Evolutionary conservation across 2,113 vertebrate species (phyloP).

Genomic region (Myrmecobius fasciatus): DNA sequence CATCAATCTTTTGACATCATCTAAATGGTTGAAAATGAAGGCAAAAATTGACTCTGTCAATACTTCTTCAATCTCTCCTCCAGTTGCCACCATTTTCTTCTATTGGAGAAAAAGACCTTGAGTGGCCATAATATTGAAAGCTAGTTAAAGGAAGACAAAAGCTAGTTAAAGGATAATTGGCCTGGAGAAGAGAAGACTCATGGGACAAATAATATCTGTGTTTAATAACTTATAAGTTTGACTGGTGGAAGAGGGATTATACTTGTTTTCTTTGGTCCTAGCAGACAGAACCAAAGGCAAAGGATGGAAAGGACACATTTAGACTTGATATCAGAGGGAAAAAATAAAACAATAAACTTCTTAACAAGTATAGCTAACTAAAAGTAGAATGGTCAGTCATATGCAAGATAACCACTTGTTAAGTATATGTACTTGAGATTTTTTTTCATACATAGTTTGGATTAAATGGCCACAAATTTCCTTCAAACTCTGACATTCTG

Average conservation of each 20-base stretch:
- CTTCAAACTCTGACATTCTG: not conserved
- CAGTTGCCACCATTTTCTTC: not conserved
- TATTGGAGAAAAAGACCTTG: not conserved
- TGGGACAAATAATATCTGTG: not conserved
- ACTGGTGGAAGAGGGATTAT: not conserved
- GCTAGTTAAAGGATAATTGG: not conserved
- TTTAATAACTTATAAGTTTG: too few relatives aligned
- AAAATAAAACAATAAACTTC: not conserved
- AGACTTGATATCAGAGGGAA: not conserved
- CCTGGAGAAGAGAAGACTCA: not conserved
- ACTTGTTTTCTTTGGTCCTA: not conserved
- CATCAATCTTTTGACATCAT: not conserved
- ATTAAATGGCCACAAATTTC: not conserved
- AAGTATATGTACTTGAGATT: not conserved
- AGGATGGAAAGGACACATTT: not conserved
- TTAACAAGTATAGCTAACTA: not conserved
- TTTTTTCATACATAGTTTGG: not conserved
- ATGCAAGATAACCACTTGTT: not conserved
- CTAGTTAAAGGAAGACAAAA: not conserved
- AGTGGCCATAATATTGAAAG: not conserved
- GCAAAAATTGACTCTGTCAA: not conserved
- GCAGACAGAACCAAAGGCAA: not conserved
- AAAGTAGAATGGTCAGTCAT: not conserved
- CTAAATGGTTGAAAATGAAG: not conserved
- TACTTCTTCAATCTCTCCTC: not conserved